These are phyloP conservation scores for Sebastes trivittatus DNA, from an alignment of 2,797 vertebrate genomes.

Conservation along the genomic window DNA sequence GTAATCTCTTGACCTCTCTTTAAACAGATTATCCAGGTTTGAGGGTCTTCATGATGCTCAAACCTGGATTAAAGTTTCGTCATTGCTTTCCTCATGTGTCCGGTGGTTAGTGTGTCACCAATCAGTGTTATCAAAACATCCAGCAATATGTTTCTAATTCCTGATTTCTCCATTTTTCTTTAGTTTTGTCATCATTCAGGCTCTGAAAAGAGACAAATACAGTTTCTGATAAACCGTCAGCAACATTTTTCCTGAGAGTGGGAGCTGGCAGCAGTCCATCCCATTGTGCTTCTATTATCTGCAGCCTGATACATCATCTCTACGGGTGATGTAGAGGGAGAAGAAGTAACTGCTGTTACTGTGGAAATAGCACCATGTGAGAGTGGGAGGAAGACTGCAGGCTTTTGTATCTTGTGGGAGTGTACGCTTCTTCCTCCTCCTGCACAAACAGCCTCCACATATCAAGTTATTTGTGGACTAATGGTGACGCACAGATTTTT, in stretches of 20 bases:
- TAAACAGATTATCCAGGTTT: background rate
- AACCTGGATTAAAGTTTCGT: background rate
- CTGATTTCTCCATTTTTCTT: background rate
- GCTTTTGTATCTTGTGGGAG: conserved; percentile 13
- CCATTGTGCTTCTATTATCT: background rate
- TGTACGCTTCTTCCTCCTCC: background rate
- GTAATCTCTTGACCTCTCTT: background rate
- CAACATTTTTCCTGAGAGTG: background rate
- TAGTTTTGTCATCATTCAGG: background rate
- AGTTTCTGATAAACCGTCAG: background rate
- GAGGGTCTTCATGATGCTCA: background rate
- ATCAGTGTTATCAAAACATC: too few species aligned
- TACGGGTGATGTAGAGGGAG: conserved; percentile 33
- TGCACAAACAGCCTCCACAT: background rate
- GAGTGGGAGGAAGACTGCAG: conserved; percentile 31
- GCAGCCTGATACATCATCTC: conserved; percentile 10
- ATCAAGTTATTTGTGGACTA: conserved; percentile 7
- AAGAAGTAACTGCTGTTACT: conserved; percentile 5
- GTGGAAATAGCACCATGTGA: conserved; percentile 33
- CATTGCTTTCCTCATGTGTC: background rate
- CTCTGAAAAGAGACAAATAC: background rate
- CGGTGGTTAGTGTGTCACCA: background rate
- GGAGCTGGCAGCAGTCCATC: background rate
- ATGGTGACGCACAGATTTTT: background rate
- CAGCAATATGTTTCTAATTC: background rate